Evolutionary conservation across 2,888 invertebrate species (phyloP).

Genomic region (Drosophila subquinaria): DNA sequence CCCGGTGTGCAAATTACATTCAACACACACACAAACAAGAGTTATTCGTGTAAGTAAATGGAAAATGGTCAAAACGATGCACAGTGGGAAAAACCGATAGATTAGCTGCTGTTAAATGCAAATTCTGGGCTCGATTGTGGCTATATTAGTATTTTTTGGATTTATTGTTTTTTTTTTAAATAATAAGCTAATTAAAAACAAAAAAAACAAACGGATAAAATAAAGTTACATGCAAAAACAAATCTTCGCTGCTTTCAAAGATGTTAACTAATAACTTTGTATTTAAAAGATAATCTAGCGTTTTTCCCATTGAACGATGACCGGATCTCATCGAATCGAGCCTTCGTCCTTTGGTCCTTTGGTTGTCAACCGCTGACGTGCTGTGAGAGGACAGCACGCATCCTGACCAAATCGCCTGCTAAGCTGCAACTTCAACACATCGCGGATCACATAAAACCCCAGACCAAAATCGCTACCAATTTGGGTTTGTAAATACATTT

Average conservation of each 20-base stretch:
- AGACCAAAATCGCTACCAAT: conserved; percentile 77
- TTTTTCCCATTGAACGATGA: conserved; percentile 6
- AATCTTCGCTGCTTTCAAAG: too few relatives aligned
- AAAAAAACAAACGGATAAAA: too few relatives aligned
- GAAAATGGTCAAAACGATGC: conserved; percentile 24
- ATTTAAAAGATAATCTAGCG: background rate
- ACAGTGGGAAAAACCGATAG: background rate
- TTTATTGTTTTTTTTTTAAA: too few relatives aligned
- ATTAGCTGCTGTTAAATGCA: too few relatives aligned
- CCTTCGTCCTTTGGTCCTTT: background rate
- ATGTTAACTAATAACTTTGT: background rate
- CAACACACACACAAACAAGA: conserved; percentile 18
- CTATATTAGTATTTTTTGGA: too few relatives aligned
- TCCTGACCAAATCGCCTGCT: conserved; percentile 62
- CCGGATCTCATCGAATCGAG: background rate
- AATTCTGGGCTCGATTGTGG: too few relatives aligned
- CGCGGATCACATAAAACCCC: conserved; percentile 30
- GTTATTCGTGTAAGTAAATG: conserved; percentile 5
- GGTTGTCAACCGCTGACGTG: conserved; percentile 5
- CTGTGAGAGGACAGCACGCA: conserved; percentile 19
- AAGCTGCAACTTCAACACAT: conserved; percentile 74
- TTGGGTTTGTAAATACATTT: conserved; percentile 82
- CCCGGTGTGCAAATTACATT: conserved; percentile 41
- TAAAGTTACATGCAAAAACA: too few relatives aligned
- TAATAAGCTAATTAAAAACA: too few relatives aligned